phyloP scores from a whole-genome alignment of 2,113 vertebrate species.

The Brachyhypopomus gauderio region DNA sequence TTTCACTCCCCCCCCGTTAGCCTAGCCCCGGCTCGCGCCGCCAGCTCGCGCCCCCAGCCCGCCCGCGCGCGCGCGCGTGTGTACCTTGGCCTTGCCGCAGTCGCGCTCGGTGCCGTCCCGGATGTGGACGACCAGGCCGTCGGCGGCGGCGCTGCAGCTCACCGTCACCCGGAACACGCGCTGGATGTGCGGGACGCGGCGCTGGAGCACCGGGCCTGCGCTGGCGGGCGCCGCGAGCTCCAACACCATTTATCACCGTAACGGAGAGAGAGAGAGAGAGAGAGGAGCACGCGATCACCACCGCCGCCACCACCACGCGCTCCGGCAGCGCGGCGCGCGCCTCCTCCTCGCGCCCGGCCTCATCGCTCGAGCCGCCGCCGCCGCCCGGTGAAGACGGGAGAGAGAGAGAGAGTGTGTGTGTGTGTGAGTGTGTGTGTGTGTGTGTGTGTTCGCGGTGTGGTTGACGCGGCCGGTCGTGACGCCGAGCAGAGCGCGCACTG shows the following conservation, averaged over 20 bases:
- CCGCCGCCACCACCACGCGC: too few relatives aligned
- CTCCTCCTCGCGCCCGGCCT: constrained; percentile 16
- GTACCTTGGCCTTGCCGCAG: constrained; percentile 67
- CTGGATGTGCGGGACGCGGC: constrained; percentile 61
- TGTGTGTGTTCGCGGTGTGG: too few relatives aligned
- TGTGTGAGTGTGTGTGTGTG: too few relatives aligned
- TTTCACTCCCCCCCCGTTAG: too few relatives aligned
- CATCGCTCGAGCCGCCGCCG: too few relatives aligned
- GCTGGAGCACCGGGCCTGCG: constrained; percentile 66
- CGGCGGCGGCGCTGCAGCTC: constrained; percentile 58
- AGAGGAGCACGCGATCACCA: too few relatives aligned
- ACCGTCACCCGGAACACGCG: constrained; percentile 61
- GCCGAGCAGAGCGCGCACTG: too few relatives aligned
- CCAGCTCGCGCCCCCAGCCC: too few relatives aligned
- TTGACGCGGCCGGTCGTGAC: constrained; percentile 53
- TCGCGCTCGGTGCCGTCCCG: constrained; percentile 69
- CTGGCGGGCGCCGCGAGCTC: constrained; percentile 62
- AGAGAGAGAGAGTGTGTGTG: too few relatives aligned
- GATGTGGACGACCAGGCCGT: constrained; percentile 60
- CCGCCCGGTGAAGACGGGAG: too few relatives aligned
- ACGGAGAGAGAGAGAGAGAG: too few relatives aligned
- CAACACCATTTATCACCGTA: constrained; percentile 67
- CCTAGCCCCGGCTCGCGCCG: too few relatives aligned
- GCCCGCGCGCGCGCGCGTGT: background rate
- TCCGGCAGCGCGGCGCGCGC: background rate